Conservation (phyloP, 2,888 invertebrate genomes). For the Acholoe squamosa region DNA sequence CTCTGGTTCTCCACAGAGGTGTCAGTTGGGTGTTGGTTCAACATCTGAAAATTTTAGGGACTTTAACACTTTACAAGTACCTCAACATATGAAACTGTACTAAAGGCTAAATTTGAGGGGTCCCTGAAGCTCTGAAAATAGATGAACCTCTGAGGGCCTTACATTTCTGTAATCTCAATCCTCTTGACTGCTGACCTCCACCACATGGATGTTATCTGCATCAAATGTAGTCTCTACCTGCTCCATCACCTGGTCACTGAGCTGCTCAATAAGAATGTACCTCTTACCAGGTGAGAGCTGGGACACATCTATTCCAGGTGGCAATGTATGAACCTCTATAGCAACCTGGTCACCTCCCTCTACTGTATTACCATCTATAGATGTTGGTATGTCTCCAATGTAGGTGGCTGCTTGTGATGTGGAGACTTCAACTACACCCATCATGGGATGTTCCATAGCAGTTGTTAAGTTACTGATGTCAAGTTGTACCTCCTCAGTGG, state of each 20-base stretch:
- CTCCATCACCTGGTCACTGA: neutral
- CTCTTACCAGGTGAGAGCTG: neutral
- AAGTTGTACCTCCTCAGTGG: neutral
- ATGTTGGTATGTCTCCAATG: neutral
- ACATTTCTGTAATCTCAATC: neutral
- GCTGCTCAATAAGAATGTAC: constrained; percentile 4
- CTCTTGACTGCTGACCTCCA: neutral
- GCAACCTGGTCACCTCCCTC: neutral
- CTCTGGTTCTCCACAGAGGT: too few relatives aligned
- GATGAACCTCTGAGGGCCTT: too few relatives aligned
- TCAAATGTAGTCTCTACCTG: neutral
- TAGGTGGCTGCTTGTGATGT: neutral
- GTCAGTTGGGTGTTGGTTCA: too few relatives aligned
- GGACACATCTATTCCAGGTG: neutral
- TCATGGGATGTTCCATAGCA: neutral
- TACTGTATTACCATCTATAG: neutral
- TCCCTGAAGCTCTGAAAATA: too few relatives aligned
- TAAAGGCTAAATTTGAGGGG: too few relatives aligned
- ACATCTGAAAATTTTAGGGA: too few relatives aligned
- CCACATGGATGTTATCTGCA: neutral
- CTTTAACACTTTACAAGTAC: neutral
- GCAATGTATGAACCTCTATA: neutral
- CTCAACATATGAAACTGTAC: too few relatives aligned
- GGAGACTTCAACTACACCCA: neutral
- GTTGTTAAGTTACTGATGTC: constrained; percentile 25